Base-by-base conservation (phyloP, 2,888 invertebrate genomes). In the Boloria euphrosyne region DNA sequence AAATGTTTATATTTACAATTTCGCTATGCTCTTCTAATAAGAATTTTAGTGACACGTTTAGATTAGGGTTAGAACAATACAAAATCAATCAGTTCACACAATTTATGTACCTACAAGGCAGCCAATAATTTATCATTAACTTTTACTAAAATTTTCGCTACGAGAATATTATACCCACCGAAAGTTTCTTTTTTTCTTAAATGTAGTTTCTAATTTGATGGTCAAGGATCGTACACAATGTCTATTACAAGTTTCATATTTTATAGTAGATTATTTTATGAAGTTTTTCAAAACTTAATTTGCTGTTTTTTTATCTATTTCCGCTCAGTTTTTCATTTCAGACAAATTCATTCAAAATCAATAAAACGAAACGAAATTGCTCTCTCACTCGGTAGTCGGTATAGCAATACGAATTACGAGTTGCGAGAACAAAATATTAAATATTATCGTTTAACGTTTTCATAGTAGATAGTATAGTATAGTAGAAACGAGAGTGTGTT, bases 311-410 rank as follows among this genome's bases (percentile, higher is more conserved):
- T 65, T 22, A 44, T 63, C 47, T 44, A 46, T 67, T 73, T 73
- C 65, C 51, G 69, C 73, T 72, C 62, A 69, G 63, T 71, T 73
- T 76, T 73, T 72, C 72, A 73, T 75, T 75, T 73, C 71, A 62
- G 71, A 71, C 72, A 65, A 67, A 62, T 71, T 63, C 68, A 71
- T 76, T 78, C 72, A 80, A 80, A 82, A 82, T 82, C 82, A 82
- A 82, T 82, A 82, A 77, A 78, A 76, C 73, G 76, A 76, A 76
- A 76, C 74, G 68, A 76, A 75, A 73, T 72, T 70, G 70, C 70
- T 76, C 69, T 68, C 71, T 74, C 74, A 71, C 75, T 73, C 66
- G 54, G 54, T 49, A 62, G 61, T 66, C 31, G 31, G 31, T 38
- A 55, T 55, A 55, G 46, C 52, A 46, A 57, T 57, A 43, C 22